Percentiles rank a stretch among this genome's conserved stretches.
phyloP scores from a whole-genome alignment of 2,113 vertebrate species.

The Aythya baeri region DNA sequence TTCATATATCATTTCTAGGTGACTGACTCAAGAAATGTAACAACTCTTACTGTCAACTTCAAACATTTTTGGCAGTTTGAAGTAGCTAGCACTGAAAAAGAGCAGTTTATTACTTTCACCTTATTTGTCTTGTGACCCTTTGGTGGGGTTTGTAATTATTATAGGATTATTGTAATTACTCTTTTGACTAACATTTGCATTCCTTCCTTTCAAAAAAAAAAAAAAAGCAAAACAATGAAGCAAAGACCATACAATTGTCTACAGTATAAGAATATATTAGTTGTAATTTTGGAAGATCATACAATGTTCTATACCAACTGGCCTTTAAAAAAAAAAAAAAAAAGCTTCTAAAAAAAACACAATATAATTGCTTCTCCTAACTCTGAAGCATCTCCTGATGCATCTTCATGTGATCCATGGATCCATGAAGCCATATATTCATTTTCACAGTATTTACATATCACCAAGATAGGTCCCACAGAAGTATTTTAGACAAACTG shows the following conservation, averaged over 20 bases:
- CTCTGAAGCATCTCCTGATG: not conserved
- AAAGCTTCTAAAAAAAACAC: not conserved
- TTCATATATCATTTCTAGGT: not conserved
- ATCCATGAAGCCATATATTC: not conserved
- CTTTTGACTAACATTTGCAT: not conserved
- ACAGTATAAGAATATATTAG: not conserved
- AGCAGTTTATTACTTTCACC: not conserved
- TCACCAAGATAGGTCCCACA: not conserved
- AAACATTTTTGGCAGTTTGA: not conserved
- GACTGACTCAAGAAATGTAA: not conserved
- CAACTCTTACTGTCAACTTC: not conserved
- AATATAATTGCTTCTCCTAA: not conserved
- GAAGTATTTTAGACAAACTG: not conserved
- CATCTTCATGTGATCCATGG: not conserved
- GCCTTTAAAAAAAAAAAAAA: not conserved
- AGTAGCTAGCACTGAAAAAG: not conserved
- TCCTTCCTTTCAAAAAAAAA: not conserved
- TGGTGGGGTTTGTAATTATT: not conserved
- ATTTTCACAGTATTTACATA: not conserved
- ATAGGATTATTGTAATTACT: not conserved
- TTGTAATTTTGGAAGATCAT: not conserved
- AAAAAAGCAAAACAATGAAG: not conserved
- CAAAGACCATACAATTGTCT: not conserved
- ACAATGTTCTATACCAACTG: not conserved
- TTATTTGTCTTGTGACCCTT: not conserved